Percentiles rank a stretch among this genome's conserved stretches.
These are phyloP conservation scores for Perca fluviatilis DNA, from an alignment of 2,113 vertebrate genomes.

Conservation along the genomic window DNA sequence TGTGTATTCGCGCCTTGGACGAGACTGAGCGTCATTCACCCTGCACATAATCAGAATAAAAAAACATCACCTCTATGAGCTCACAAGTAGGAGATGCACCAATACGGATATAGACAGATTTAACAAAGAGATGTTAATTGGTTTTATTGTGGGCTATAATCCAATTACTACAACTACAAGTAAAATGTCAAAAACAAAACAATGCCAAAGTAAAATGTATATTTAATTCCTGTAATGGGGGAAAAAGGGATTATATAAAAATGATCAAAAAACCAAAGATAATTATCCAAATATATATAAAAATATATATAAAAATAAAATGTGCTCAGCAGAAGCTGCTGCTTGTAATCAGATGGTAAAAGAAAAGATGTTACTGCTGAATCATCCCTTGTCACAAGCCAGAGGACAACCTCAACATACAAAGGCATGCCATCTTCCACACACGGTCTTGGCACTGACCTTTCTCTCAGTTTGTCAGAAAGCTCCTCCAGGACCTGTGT, in stretches of 20 bases:
- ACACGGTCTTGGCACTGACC: conserved; percentile 81
- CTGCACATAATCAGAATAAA: conserved; percentile 74
- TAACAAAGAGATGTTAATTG: not conserved
- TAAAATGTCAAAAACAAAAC: not conserved
- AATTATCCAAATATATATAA: not conserved
- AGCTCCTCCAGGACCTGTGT: conserved; percentile 92
- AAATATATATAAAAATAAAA: not conserved
- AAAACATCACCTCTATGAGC: conserved; percentile 9
- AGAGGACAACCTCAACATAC: conserved; percentile 41
- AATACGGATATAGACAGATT: not conserved
- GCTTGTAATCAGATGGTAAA: conserved; percentile 2
- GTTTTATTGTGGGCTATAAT: not conserved
- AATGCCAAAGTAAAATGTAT: not conserved
- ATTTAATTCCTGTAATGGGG: not conserved
- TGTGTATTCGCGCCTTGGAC: conserved; percentile 88
- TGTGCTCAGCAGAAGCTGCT: not conserved
- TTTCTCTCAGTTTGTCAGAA: conserved; percentile 86
- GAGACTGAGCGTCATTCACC: conserved; percentile 88
- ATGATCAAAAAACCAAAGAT: not conserved
- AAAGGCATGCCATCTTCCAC: conserved; percentile 13
- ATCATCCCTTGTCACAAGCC: conserved; percentile 19
- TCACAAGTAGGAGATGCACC: not conserved
- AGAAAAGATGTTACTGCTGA: conserved; percentile 3
- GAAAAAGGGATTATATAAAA: not conserved
- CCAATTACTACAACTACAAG: not conserved